Evolutionary conservation across 2,113 vertebrate genomes (phyloP).

Genomic region (Macaca mulatta): DNA sequence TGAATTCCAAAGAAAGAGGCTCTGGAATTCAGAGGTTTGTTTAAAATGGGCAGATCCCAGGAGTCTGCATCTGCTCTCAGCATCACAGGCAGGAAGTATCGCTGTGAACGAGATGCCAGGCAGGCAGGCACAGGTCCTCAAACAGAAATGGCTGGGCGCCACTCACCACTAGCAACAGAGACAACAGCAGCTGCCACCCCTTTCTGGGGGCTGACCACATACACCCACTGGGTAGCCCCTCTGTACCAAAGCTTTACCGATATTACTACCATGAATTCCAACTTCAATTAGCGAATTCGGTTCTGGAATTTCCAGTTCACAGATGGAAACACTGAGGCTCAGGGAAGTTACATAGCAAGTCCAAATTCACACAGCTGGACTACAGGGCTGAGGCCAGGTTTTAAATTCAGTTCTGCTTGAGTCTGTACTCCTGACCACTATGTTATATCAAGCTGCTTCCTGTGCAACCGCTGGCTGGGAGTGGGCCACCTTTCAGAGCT

Average conservation of each 20-base stretch:
- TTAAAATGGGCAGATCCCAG: background rate
- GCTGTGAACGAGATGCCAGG: background rate
- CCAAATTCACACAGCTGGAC: background rate
- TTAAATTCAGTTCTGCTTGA: background rate
- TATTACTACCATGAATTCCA: background rate
- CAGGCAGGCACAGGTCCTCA: too few relatives aligned
- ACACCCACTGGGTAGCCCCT: background rate
- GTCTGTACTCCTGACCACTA: background rate
- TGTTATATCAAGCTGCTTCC: background rate
- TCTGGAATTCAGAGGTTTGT: background rate
- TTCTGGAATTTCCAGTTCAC: background rate
- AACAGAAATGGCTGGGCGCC: background rate
- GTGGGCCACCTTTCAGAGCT: background rate
- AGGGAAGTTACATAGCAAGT: background rate
- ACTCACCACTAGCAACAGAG: rapidly evolving
- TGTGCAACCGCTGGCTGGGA: background rate
- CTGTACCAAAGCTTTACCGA: background rate
- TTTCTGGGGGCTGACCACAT: background rate
- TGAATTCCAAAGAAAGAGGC: background rate
- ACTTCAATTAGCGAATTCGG: too few relatives aligned
- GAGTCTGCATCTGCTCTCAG: background rate
- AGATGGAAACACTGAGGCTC: background rate
- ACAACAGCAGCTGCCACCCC: rapidly evolving
- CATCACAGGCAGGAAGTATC: background rate
- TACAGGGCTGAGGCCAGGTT: background rate